Base-by-base conservation (phyloP, 2,113 vertebrate species). In the Struthio camelus region DNA sequence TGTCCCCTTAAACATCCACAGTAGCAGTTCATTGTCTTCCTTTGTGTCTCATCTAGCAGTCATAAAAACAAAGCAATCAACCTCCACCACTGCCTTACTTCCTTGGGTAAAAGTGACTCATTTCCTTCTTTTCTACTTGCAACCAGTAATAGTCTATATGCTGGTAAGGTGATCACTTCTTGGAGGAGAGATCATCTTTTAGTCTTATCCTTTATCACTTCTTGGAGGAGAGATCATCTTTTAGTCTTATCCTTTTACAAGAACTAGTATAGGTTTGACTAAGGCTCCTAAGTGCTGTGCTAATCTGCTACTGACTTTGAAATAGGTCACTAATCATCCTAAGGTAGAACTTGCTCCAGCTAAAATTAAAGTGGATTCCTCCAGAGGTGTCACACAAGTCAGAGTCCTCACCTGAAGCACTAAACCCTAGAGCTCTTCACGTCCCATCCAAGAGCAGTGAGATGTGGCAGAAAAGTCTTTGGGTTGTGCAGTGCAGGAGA, bases 91-190 rank as follows among this genome's bases (percentile, higher is more conserved):
- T 75, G 76, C 59, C 67, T 77, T 62, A 83, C 25, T 30, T 76
- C 51, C 50, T 75, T 51, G 50, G 90, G 65, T 48, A 94, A 64
- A 82, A 80, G 20, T 65, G 38, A 53, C 38, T 90, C 9, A 70
- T 70, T 96, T 95, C 72, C 75, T 88, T 22, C 20, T 70, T 81
- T 90, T 94, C 46, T 93, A 40, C 64, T 80, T 64, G 72, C 53
- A 80, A 12, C 67, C 86, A 89, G 86, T 84, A 94, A 96, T 78
- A 93, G 80, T 56, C 46, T 38, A 34, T 30, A 89, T 50, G 91
- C 32, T 95, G 89, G 58, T 62, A 93, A 90, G 24, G 44, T 27
- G 75, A 20, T 53, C 30, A 78, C 36, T 84, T 94, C 80, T 80
- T 77, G 50, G 50, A 86, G 42, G 24, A 91, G 50, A 88, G 72